Evolutionary conservation across 1,140 invertebrate genomes (phyloP), one percentile per base, ranked within the genome.

Genomic region (Drosophila pruinosa): DNA sequence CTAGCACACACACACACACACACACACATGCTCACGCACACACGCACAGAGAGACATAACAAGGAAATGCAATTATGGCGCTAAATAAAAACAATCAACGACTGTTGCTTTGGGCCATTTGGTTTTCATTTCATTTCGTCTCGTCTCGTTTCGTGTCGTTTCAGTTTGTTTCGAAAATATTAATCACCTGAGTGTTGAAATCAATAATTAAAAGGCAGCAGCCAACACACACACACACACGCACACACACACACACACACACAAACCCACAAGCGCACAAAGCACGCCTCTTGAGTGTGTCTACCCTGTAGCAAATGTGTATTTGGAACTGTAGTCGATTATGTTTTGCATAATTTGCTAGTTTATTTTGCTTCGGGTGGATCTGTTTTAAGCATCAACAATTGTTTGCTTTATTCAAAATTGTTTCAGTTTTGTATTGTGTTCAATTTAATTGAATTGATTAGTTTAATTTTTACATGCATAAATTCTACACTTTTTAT

Each of bases 181-280:
- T 86, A 86, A 85, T 86, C 77, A 80, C 69, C 75, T 77, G 74
- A 68, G 62, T 68, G 64, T 59, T 72, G 56, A 62, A 77, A 85
- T 85, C 81, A 86, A 85, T 85, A 86, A 86, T 85, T 86, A 85
- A 86, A 86, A 61, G 76, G 69, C 64, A 86, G 72, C 53, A 64
- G 50, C 50, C 43, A 19, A 14, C 41, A 34, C 31, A 34, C 41
- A 56, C 14, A 38, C 21, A 31, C 28, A 38, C 52, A 47, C 28
- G 39, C 14, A 19, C 14, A 47, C 26, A 24, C 21, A 50, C 31
- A 38, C 26, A 48, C 7, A 19, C 19, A 26, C 45, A 31, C n/a
- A 47, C 38, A 21, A 4, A 10, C 39, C 3, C 6, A 14, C 54
- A 41, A 15, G 28, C 21, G 10, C 21, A 15, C 39, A 24, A 26